A percentile compares a stretch with the other conserved stretches of the same genome.
Conservation (phyloP, 1,140 invertebrate species). For the Orius insidiosus region DNA sequence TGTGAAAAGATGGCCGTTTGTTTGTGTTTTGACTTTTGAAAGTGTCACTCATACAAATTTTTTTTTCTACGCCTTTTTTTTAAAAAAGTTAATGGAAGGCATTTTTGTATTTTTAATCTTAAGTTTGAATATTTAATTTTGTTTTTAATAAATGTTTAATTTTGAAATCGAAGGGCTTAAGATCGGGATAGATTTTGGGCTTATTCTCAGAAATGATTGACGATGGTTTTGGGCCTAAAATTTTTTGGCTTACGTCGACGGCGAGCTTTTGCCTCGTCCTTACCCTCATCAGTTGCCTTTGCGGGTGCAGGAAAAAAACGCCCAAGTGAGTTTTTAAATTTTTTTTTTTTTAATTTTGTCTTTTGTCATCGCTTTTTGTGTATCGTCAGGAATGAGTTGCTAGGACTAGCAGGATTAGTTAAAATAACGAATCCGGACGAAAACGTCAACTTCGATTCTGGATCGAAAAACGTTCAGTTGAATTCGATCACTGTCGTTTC, state of each 20-base stretch:
- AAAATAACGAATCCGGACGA: constrained; percentile 25
- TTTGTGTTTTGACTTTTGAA: no score
- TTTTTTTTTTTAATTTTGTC: constrained; percentile 12
- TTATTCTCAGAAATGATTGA: not conserved
- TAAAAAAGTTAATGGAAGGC: no score
- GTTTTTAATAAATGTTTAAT: no score
- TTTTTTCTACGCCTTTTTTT: no score
- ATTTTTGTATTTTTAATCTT: no score
- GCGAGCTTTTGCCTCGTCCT: constrained; percentile 13
- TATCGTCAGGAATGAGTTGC: constrained; percentile 23
- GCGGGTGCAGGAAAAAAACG: constrained; percentile 22
- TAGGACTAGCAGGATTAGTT: constrained; percentile 24
- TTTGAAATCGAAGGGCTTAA: no score
- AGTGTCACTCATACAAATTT: no score
- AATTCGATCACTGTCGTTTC: constrained; percentile 12
- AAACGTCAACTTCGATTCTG: constrained; percentile 16
- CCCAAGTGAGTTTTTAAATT: constrained; percentile 22
- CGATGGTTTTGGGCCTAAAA: constrained; percentile 7
- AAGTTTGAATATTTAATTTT: no score
- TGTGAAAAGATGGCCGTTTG: no score
- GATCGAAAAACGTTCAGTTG: constrained; percentile 14
- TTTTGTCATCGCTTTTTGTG: constrained; percentile 17
- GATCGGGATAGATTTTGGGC: no score
- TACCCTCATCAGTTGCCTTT: constrained; percentile 20
- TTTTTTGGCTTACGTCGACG: constrained; percentile 16